These are phyloP conservation scores for Glomeris marginata DNA, from an alignment of 2,888 invertebrate species.

Conservation along the genomic window DNA sequence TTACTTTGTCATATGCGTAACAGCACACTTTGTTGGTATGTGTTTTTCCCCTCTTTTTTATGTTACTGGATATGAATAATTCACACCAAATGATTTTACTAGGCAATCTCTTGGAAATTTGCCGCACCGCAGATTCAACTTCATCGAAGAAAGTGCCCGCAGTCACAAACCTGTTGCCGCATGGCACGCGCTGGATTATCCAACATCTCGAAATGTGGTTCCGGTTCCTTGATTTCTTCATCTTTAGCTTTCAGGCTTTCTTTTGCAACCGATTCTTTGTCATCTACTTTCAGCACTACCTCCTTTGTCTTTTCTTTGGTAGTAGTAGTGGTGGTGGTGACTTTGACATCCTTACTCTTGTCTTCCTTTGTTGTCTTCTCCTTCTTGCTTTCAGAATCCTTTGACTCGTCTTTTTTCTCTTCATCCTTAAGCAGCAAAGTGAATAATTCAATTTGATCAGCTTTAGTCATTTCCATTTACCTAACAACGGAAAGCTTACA, in stretches of 20 bases:
- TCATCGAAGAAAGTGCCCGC: neutral
- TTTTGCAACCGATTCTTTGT: constrained; percentile 33
- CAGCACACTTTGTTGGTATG: too few relatives aligned
- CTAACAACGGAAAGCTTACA: constrained; percentile 30
- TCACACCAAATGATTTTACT: too few relatives aligned
- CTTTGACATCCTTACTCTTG: constrained; percentile 18
- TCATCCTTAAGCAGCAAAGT: constrained; percentile 18
- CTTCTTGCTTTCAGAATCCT: constrained; percentile 37
- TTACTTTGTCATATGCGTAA: too few relatives aligned
- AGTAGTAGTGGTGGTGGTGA: constrained; percentile 19
- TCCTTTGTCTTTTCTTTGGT: constrained; percentile 13
- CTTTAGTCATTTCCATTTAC: neutral
- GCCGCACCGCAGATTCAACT: too few relatives aligned
- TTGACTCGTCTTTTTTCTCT: constrained; percentile 41
- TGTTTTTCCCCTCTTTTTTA: too few relatives aligned
- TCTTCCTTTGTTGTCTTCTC: constrained; percentile 31
- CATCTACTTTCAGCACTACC: constrained; percentile 27
- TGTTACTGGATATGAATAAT: too few relatives aligned
- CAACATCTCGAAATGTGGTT: constrained; percentile 78
- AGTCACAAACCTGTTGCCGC: constrained; percentile 53
- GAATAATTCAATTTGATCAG: neutral
- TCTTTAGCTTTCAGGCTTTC: constrained; percentile 33
- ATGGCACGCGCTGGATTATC: constrained; percentile 89
- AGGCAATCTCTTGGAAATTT: too few relatives aligned
- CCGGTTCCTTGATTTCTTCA: constrained; percentile 46